These are phyloP conservation scores for Rhopalosiphum nymphaeae DNA, from an alignment of 2,888 invertebrate genomes.

Conservation along the genomic window DNA sequence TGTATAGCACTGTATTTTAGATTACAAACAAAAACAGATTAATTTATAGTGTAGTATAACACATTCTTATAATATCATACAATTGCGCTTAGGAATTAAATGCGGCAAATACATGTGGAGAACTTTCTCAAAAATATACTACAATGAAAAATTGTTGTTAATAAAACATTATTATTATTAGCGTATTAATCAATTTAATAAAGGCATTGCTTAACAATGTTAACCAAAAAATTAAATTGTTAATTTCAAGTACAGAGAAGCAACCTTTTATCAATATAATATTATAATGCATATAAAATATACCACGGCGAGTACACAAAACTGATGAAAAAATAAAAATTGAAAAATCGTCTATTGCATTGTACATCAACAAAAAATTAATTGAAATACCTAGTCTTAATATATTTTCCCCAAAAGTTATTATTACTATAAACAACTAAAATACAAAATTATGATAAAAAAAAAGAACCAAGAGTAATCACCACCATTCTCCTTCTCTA, in stretches of 20 bases:
- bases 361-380: not conserved
- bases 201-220: not conserved
- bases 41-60: not conserved
- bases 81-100: not conserved
- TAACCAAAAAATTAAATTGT: not conserved
- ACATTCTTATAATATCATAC: not conserved
- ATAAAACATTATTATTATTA: not conserved
- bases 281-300: not conserved
- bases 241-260: not conserved
- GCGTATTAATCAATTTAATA: not conserved
- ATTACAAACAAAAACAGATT: not conserved
- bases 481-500: not conserved
- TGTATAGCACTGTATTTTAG: not conserved
- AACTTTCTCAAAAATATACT: not conserved
- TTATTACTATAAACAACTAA: not conserved
- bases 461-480: constrained; percentile 49
- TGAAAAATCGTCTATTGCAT: not conserved
- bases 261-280: not conserved
- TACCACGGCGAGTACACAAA: not conserved
- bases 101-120: not conserved
- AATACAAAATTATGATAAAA: constrained; percentile 21
- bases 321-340: not conserved
- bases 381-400: not conserved
- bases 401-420: not conserved
- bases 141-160: not conserved